Conservation (phyloP, 2,113 vertebrate genomes). For the Poicephalus meyeri region DNA sequence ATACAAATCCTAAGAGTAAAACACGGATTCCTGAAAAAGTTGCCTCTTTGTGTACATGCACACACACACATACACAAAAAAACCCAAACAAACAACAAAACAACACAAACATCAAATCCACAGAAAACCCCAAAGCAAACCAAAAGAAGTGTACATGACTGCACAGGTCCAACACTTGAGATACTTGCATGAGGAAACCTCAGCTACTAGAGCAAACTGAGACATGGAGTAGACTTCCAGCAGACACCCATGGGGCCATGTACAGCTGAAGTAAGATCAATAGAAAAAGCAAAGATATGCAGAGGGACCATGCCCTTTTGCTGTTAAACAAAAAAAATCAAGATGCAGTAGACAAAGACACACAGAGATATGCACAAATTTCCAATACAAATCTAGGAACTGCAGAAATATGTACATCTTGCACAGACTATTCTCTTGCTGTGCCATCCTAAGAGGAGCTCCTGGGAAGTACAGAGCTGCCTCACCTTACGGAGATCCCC, state of each 20-base stretch:
- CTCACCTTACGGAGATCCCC: rapidly evolving
- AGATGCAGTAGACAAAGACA: not conserved
- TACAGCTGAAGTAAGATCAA: not conserved
- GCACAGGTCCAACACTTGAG: not conserved
- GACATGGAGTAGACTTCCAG: not conserved
- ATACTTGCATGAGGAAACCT: not conserved
- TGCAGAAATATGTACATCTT: not conserved
- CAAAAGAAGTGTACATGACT: not conserved
- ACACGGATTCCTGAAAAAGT: not conserved
- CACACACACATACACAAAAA: not conserved
- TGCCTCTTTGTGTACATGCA: not conserved
- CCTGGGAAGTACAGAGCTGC: not conserved
- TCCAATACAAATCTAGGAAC: not conserved
- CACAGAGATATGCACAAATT: rapidly evolving
- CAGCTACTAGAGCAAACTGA: not conserved
- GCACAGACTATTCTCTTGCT: not conserved
- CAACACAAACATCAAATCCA: not conserved
- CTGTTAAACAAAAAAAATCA: not conserved
- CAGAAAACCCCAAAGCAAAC: not conserved
- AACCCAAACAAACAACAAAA: not conserved
- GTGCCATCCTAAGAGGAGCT: not conserved
- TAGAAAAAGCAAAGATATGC: not conserved
- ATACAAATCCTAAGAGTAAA: not conserved
- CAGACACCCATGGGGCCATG: rapidly evolving
- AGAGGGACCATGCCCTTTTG: rapidly evolving